Evolutionary conservation across 2,888 invertebrate species (phyloP), one percentile per base, ranked within the genome.

Genomic region (Hypercompe scribonia): DNA sequence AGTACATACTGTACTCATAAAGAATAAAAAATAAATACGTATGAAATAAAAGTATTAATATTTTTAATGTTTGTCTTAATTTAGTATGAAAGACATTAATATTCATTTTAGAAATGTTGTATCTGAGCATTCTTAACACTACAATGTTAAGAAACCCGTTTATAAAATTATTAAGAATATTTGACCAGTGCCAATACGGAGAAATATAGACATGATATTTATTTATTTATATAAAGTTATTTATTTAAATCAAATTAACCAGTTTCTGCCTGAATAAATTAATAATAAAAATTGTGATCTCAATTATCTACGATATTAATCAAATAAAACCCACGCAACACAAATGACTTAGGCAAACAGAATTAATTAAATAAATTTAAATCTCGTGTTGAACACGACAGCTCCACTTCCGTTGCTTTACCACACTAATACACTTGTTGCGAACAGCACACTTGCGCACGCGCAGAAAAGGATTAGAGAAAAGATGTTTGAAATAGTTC

Each of bases 401-500:
- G 81, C 88, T 88, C 84, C 88, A 88, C 88, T 89, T 90, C 89
- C 90, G 88, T 79, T 83, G 79, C 80, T 61, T 69, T 81, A 87
- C 58, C 92, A 90, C 91, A 91, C 90, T 74, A 86, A 73, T 78
- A 86, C 90, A 90, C 89, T 90, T 90, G 89, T 77, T 81, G 86
- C 86, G 84, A 69, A 83, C 77, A 81, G 86, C 92, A 91, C 93
- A 93, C 92, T 89, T 88, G 88, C 88, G 90, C 89, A 84, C 82
- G 88, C 87, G 89, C 90, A 91, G 92, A 90, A 93, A 93, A 93
- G 93, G 93, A 93, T 93, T 93, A 94, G 93, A 94, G 93, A 92
- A 93, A 93, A 94, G 92, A 93, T 93, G 89, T 92, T 94, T 94
- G 94, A 93, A 94, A 94, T 94, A 94, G 94, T 94, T 94, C 93